Evolutionary conservation across 2,888 invertebrate species (phyloP).

Genomic region (Gymnosoma rotundatum): DNA sequence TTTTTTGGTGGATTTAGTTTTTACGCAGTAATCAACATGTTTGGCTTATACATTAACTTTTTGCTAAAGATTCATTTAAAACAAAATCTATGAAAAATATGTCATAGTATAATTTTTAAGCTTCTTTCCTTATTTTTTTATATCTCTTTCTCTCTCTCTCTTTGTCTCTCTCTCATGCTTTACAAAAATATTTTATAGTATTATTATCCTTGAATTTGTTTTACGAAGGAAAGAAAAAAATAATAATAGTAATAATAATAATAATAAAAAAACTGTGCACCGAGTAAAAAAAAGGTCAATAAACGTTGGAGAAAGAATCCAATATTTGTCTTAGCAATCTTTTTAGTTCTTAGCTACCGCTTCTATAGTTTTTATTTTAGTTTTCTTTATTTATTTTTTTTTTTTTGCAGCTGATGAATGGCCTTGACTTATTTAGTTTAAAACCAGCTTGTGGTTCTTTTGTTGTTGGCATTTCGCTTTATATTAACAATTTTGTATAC

Average conservation of each 20-base stretch:
- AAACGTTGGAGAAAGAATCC: slow-evolving; percentile 60
- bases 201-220: slow-evolving; percentile 51
- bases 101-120: too few species aligned
- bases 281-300: slow-evolving; percentile 65
- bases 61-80: background rate
- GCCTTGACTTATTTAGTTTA: slow-evolving; percentile 62
- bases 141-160: too few species aligned
- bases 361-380: background rate
- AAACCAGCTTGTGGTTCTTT: slow-evolving; percentile 22
- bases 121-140: background rate
- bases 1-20: too few species aligned
- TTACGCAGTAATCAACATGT: background rate
- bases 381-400: background rate
- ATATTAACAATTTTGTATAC: background rate
- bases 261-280: slow-evolving; percentile 6
- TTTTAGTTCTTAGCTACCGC: slow-evolving; percentile 10
- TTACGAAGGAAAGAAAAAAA: slow-evolving; percentile 23
- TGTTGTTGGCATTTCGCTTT: slow-evolving; percentile 30
- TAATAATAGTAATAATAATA: background rate
- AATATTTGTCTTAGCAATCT: slow-evolving; percentile 44
- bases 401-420: slow-evolving; percentile 53
- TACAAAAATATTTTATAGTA: background rate
- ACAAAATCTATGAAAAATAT: background rate
- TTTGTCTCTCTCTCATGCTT: background rate
- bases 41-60: background rate